phyloP scores from a whole-genome alignment of 1,140 invertebrate genomes.

The Drosophila prosaltans region DNA sequence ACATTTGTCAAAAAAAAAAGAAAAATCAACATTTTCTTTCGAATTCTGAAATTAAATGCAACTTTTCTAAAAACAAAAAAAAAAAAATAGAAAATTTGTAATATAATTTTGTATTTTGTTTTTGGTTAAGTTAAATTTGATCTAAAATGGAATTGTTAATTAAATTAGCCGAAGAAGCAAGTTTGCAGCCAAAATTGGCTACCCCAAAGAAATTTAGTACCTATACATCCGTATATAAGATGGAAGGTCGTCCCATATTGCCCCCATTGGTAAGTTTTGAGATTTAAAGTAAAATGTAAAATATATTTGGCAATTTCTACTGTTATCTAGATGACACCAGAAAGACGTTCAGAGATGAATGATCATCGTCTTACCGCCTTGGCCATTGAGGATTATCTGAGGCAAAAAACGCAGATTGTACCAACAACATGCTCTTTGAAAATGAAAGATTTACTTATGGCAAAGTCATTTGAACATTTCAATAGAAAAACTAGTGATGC shows the following conservation, averaged over 20 bases:
- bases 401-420: neutral
- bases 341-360: constrained; percentile 51
- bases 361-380: constrained; percentile 27
- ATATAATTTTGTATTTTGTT: neutral
- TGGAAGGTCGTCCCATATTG: constrained; percentile 43
- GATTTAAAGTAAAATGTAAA: too few species aligned
- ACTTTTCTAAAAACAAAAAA: neutral
- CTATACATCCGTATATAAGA: constrained; percentile 33
- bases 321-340: constrained; percentile 41
- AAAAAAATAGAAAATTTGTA: neutral
- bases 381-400: constrained; percentile 24
- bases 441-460: neutral
- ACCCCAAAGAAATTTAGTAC: neutral
- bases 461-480: neutral
- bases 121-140: constrained; percentile 33
- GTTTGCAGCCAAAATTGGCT: neutral
- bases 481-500: constrained; percentile 10
- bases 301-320: neutral
- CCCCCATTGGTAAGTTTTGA: constrained; percentile 47
- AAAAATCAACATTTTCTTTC: neutral
- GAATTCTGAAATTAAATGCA: neutral
- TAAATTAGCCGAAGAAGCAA: constrained; percentile 28
- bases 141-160: constrained; percentile 38
- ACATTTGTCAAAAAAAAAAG: constrained; percentile 2
- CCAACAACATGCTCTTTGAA: neutral